phyloP scores from a whole-genome alignment of 2,888 invertebrate species.

The Drosophila diplacantha region DNA sequence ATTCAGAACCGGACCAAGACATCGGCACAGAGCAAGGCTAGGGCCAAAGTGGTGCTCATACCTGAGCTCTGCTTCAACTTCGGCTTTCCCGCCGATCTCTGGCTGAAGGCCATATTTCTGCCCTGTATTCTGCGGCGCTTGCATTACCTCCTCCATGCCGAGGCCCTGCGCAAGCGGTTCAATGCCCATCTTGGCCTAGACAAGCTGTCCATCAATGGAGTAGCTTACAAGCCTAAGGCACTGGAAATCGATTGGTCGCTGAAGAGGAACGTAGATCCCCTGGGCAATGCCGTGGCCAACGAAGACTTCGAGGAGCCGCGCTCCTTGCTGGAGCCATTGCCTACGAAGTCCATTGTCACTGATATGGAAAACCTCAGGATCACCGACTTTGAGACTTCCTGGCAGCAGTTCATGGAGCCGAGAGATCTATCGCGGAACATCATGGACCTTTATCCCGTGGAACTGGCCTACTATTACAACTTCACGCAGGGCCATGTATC shows the following conservation, averaged over 20 bases:
- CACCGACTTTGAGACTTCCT: constrained; percentile 51
- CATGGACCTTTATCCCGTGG: constrained; percentile 81
- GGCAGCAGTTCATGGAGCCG: constrained; percentile 80
- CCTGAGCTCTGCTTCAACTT: constrained; percentile 91
- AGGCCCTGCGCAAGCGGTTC: constrained; percentile 76
- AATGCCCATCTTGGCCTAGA: constrained; percentile 67
- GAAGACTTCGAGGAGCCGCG: constrained; percentile 56
- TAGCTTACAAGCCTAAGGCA: constrained; percentile 63
- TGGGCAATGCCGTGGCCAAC: constrained; percentile 58
- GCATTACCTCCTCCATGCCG: constrained; percentile 74
- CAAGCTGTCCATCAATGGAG: constrained; percentile 31
- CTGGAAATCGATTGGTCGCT: constrained; percentile 71
- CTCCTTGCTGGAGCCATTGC: constrained; percentile 63
- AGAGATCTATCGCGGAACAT: constrained; percentile 83
- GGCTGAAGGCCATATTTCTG: constrained; percentile 90
- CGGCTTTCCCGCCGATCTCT: constrained; percentile 85
- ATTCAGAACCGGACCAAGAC: constrained; percentile 67
- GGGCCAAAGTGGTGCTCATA: constrained; percentile 83
- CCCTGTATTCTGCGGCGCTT: constrained; percentile 90
- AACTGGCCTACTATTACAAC: constrained; percentile 84
- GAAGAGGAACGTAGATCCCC: constrained; percentile 62
- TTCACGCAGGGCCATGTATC: constrained; percentile 79
- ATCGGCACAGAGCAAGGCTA: constrained; percentile 69
- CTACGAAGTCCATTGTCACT: constrained; percentile 48
- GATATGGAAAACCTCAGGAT: constrained; percentile 38